A percentile compares a stretch with the other conserved stretches of the same genome.
phyloP scores from a whole-genome alignment of 2,113 vertebrate species.

The Seriola dumerili region DNA sequence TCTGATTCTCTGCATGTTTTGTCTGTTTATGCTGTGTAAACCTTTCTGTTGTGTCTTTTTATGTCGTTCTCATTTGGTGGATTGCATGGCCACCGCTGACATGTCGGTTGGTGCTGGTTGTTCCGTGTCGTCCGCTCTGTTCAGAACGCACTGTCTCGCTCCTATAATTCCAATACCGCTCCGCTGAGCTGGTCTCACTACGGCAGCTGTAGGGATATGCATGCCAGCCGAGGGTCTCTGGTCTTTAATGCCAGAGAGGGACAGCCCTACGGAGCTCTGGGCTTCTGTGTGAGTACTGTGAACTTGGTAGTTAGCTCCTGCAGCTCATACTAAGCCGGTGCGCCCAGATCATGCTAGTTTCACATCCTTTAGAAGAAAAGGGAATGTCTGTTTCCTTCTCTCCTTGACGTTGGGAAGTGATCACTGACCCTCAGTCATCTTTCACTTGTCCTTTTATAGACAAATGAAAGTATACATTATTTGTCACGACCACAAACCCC shows the following conservation, averaged over 20 bases:
- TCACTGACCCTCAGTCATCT: conserved; percentile 37
- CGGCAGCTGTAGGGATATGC: conserved; percentile 96
- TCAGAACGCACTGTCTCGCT: conserved; percentile 97
- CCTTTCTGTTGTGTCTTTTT: conserved; percentile 50
- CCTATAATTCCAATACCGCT: conserved; percentile 95
- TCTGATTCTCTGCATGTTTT: conserved; percentile 56
- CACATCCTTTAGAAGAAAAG: conserved; percentile 54
- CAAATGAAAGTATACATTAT: conserved; percentile 37
- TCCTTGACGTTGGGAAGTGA: conserved; percentile 46
- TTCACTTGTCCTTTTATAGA: conserved; percentile 52
- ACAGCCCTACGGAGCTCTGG: conserved; percentile 90
- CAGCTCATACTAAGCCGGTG: conserved; percentile 51
- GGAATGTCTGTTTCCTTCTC: conserved; percentile 60
- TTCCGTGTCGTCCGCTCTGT: conserved; percentile 82
- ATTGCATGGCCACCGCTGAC: conserved; percentile 66
- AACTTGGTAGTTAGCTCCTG: conserved; percentile 55
- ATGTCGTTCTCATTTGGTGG: conserved; percentile 54
- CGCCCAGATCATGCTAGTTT: conserved; percentile 52
- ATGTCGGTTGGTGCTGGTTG: conserved; percentile 43
- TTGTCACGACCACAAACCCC: conserved; percentile 10
- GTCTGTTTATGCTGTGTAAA: conserved; percentile 48
- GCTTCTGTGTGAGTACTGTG: conserved; percentile 94
- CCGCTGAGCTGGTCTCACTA: conserved; percentile 93
- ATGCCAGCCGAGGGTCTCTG: conserved; percentile 96
- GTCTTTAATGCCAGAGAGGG: conserved; percentile 92